Percentiles rank a stretch among this genome's conserved stretches.
Conservation (phyloP, 2,113 vertebrate species). For the Ameiurus melas region DNA sequence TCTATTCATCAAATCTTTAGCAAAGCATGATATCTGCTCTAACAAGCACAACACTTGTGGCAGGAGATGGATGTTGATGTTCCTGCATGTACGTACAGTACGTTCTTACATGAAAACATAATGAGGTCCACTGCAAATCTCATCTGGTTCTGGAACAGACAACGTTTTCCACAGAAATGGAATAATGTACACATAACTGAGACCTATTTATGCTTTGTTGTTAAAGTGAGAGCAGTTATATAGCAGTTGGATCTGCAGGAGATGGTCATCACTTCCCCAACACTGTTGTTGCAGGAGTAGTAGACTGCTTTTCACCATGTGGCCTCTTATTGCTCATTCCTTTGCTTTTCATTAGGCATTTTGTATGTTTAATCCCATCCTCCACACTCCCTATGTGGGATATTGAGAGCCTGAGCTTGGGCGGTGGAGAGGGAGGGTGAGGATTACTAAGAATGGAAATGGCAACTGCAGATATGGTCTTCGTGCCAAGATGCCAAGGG, state of each 20-base stretch:
- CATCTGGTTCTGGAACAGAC: conserved; percentile 4
- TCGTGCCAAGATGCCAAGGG: conserved; percentile 48
- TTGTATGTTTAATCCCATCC: conserved; percentile 66
- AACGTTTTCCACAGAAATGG: conserved; percentile 34
- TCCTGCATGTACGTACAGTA: conserved; percentile 29
- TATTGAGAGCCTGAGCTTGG: conserved; percentile 61
- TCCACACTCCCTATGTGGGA: conserved; percentile 69
- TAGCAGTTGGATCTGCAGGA: not conserved
- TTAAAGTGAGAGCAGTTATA: not conserved
- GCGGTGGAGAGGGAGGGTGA: conserved; percentile 45
- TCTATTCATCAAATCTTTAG: conserved; percentile 51
- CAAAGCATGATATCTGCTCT: conserved; percentile 12
- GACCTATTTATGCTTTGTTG: conserved; percentile 34
- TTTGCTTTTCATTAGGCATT: conserved; percentile 55
- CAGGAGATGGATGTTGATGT: conserved; percentile 36
- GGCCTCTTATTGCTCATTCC: conserved; percentile 46
- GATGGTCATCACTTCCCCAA: not conserved
- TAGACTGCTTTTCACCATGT: conserved; percentile 1
- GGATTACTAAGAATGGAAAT: conserved; percentile 62
- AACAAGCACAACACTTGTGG: not conserved
- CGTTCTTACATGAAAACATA: conserved; percentile 59
- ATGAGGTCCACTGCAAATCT: conserved; percentile 33
- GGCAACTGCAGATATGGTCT: conserved; percentile 53
- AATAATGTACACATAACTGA: conserved; percentile 35
- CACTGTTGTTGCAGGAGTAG: not conserved